These are phyloP conservation scores for Lobophora halterata DNA, from an alignment of 2,888 invertebrate genomes.

Conservation along the genomic window DNA sequence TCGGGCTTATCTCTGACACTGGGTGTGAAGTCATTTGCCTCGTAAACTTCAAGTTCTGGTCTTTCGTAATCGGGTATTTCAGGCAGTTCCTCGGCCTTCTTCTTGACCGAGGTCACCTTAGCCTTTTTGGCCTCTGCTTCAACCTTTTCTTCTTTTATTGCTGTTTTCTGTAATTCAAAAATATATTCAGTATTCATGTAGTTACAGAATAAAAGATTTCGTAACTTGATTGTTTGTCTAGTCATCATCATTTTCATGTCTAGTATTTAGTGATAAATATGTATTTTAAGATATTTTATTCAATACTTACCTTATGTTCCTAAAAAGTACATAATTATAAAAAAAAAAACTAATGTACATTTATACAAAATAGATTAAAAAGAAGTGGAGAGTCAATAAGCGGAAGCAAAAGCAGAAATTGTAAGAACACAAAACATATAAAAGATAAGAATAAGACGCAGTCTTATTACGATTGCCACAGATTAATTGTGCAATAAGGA, in stretches of 20 bases:
- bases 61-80: slow-evolving; percentile 88
- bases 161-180: slow-evolving; percentile 66
- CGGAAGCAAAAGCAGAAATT: slow-evolving; percentile 62
- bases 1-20: slow-evolving; percentile 74
- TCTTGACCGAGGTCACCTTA: slow-evolving; percentile 68
- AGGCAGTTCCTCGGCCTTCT: slow-evolving; percentile 81
- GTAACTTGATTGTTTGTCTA: no score
- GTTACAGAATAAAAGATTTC: slow-evolving; percentile 1
- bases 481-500: slow-evolving; percentile 29
- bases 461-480: slow-evolving; percentile 36
- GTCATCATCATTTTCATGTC: no score
- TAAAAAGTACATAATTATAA: slow-evolving; percentile 17
- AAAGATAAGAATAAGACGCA: slow-evolving; percentile 33
- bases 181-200: not conserved
- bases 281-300: no score
- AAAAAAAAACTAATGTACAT: slow-evolving; percentile 1
- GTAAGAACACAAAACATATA: slow-evolving; percentile 42
- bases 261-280: no score
- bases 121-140: slow-evolving; percentile 74
- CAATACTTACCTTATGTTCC: slow-evolving; percentile 33
- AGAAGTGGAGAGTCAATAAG: slow-evolving; percentile 40
- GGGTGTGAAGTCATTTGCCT: slow-evolving; percentile 78
- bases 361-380: slow-evolving; percentile 8
- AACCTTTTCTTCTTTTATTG: slow-evolving; percentile 68
- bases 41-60: slow-evolving; percentile 86